Base-by-base conservation (phyloP, 2,797 vertebrate species). In the Cirrhinus mrigala region DNA sequence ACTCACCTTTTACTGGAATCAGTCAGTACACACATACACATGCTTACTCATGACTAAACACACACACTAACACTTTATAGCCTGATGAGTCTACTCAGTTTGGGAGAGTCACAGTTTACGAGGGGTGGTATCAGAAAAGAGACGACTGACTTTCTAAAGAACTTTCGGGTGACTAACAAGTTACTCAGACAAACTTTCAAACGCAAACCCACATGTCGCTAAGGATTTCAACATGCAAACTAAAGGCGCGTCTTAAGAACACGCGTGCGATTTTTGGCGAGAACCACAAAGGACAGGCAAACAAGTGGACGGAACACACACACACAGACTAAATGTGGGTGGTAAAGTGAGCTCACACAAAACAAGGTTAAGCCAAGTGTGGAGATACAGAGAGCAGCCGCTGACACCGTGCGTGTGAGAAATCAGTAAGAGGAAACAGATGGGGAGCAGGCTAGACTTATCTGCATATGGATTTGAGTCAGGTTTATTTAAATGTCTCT, bases 361-460 rank as follows among this genome's bases (percentile, higher is more conserved):
- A 79, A 69, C 58, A 84, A 64, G 64, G 77, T 86, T 84, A 76
- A 84, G 84, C 78, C 62, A 52, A 77, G 84, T 84, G 81, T 77
- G 82, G 76, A 80, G 54, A 82, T 84, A 70, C 81, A 79, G 62
- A 66, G 16, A 54, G 60, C 81, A 87, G 82, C 64, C 60, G 12
- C n/a, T 50, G 58, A 58, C 79, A 83, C 62, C 12, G 22, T 20
- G 75, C 33, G 83, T 79, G 78, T 33, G 71, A 73, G 40, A 46
- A 92, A 93, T 93, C 92, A 92, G 90, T 92, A 94, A 95, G 92
- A 94, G 94, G 93, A 95, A 95, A 94, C 94, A 94, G 94, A 94
- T 95, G 94, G 94, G 92, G 88, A 91, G 88, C 92, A 90, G 92
- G 90, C 91, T 88, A 84, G 87, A 81, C 82, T 62, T 37, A 78